Evolutionary conservation across 2,113 vertebrate species (phyloP).

Genomic region (Tricholaema leucomelas): DNA sequence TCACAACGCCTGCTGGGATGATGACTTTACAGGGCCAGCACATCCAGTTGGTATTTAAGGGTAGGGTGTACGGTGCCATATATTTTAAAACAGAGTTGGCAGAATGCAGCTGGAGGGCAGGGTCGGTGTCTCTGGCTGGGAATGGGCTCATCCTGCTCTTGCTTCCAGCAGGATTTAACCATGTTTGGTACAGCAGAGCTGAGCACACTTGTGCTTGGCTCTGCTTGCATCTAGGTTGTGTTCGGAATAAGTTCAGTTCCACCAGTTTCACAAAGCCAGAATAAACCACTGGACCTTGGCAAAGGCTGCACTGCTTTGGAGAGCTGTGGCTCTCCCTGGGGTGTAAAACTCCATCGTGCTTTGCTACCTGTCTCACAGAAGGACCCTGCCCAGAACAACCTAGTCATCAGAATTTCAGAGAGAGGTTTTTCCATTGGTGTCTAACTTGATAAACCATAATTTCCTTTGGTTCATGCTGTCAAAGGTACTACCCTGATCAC

Average conservation of each 20-base stretch:
- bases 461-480: not conserved
- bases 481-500: not conserved
- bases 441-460: not conserved
- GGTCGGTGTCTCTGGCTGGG: not conserved
- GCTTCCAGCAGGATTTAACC: not conserved
- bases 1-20: not conserved
- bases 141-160: not conserved
- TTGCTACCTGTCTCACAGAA: not conserved
- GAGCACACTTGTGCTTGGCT: not conserved
- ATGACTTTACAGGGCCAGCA: not conserved
- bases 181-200: not conserved
- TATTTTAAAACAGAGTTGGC: not conserved
- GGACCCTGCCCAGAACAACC: not conserved
- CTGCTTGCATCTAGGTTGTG: not conserved
- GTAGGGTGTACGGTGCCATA: not conserved
- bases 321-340: not conserved
- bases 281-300: constrained; percentile 42
- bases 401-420: not conserved
- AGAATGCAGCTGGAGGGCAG: not conserved
- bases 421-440: not conserved
- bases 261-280: not conserved
- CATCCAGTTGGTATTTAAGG: not conserved
- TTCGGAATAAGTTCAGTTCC: not conserved
- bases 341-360: not conserved
- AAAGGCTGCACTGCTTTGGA: not conserved